These are phyloP conservation scores for Chelidonichthys spinosus DNA, from an alignment of 2,797 vertebrate species.

Conservation along the genomic window DNA sequence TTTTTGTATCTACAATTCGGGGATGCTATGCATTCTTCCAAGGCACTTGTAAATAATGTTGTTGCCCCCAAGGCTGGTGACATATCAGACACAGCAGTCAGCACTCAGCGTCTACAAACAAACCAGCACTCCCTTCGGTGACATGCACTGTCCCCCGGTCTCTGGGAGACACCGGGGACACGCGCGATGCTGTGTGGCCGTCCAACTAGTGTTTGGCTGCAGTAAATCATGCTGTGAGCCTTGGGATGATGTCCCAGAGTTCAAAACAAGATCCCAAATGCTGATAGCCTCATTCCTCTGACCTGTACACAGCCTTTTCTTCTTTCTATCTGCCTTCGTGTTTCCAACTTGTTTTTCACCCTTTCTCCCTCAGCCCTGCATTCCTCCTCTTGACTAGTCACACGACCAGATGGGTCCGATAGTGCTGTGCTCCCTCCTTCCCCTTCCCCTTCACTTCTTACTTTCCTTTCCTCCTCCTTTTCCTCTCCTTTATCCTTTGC, in stretches of 20 bases:
- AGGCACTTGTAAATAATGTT: slow-evolving; percentile 70
- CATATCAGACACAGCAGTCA: slow-evolving; percentile 45
- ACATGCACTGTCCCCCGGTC: slow-evolving; percentile 25
- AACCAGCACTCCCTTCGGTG: slow-evolving; percentile 22
- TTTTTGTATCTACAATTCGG: slow-evolving; percentile 57
- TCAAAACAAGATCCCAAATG: slow-evolving; percentile 64
- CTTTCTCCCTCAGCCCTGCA: slow-evolving; percentile 52
- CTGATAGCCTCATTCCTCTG: slow-evolving; percentile 57
- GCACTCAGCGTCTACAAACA: slow-evolving; percentile 19
- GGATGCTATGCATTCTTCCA: slow-evolving; percentile 69
- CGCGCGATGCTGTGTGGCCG: slow-evolving; percentile 19
- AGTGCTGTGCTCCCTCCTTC: slow-evolving; percentile 56
- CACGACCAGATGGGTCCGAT: slow-evolving; percentile 54
- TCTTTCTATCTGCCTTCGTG: slow-evolving; percentile 44
- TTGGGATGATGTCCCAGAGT: slow-evolving; percentile 53
- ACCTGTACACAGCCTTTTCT: slow-evolving; percentile 53
- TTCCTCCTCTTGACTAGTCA: slow-evolving; percentile 60
- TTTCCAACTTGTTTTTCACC: slow-evolving; percentile 64
- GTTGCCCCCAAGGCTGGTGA: slow-evolving; percentile 53
- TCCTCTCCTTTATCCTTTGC: slow-evolving; percentile 45
- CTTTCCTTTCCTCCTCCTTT: slow-evolving; percentile 58
- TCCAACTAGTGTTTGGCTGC: slow-evolving; percentile 24
- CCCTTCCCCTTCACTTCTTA: slow-evolving; percentile 60
- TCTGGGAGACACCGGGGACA: slow-evolving; percentile 34
- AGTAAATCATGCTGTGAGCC: slow-evolving; percentile 48